A percentile compares a stretch with the other conserved stretches of the same genome.
phyloP scores from a whole-genome alignment of 2,797 vertebrate genomes.

The Danio albolineatus region DNA sequence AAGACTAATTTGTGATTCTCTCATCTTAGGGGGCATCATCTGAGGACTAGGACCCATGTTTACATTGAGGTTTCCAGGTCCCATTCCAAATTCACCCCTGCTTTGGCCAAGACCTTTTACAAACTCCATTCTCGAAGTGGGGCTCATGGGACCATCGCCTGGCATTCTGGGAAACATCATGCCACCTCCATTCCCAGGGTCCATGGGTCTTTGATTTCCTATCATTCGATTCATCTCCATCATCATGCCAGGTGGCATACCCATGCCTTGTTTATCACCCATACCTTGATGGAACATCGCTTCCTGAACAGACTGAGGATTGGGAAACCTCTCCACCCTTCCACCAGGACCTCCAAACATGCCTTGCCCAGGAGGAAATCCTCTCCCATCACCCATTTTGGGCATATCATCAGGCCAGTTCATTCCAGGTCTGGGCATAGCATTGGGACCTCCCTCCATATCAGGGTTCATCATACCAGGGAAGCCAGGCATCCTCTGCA shows the following conservation, averaged over 20 bases:
- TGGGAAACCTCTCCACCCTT: constrained; percentile 94
- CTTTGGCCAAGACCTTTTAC: constrained; percentile 90
- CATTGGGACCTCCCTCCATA: constrained; percentile 91
- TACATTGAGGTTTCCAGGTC: constrained; percentile 84
- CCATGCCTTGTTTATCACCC: constrained; percentile 92
- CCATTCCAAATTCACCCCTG: constrained; percentile 92
- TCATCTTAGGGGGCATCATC: constrained; percentile 92
- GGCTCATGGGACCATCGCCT: constrained; percentile 94
- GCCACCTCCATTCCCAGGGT: constrained; percentile 88
- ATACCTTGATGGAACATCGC: constrained; percentile 97
- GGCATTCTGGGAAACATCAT: constrained; percentile 97
- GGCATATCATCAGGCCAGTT: constrained; percentile 97
- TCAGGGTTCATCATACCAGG: constrained; percentile 97
- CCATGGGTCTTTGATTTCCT: constrained; percentile 91
- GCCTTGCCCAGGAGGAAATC: constrained; percentile 87
- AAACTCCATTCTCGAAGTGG: constrained; percentile 92
- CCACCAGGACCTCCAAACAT: constrained; percentile 91
- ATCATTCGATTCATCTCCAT: constrained; percentile 97
- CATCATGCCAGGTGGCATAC: constrained; percentile 90
- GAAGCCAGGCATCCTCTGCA: constrained; percentile 95
- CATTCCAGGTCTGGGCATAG: constrained; percentile 87
- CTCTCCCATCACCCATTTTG: constrained; percentile 92
- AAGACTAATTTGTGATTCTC: constrained; percentile 89
- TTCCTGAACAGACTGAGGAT: constrained; percentile 92
- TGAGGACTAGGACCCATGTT: constrained; percentile 88